Base-by-base conservation (phyloP, 2,113 vertebrate species). In the Melanerpes formicivorus region DNA sequence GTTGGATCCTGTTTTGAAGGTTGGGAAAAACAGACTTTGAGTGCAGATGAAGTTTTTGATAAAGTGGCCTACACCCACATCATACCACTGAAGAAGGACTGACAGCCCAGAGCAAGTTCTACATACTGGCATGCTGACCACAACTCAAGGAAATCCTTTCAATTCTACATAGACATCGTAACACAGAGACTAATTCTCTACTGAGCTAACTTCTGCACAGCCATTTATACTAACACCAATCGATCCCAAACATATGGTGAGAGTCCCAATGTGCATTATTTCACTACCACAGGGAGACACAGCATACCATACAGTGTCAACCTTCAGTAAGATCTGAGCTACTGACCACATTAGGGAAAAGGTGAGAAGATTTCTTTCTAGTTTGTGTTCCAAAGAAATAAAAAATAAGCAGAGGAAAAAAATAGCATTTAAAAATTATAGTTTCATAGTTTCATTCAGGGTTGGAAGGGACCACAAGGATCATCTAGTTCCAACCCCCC, bases 101-200 rank as follows among this genome's bases (percentile, higher is more conserved):
- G 71, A 55, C 29, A 76, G 64, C 37, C 12, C 50, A 72, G 48
- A 80, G 50, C 25, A 80, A 37, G 48, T 69, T 86, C 25, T 54
- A 23, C 27, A 6, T 19, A 48, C 0, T 0, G 29, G 70, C 30
- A 34, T 1, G 1, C 56, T 88, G 40, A 63, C 37, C 18, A 78
- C 26, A 78, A 6, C 14, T 78, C 42, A 52, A 18, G 37, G 44
- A 87, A 82, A 84, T 48, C 12, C 25, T 67, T 58, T 87, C 30
- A 48, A 32, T 83, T 58, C 37, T 37, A 21, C 27, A 6, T 2
- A 37, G 63, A 14, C 8, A 78, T 37, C 56, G 74, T 65, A 50
- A 44, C 46, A 65, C 3, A 50, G 56, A 80, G 59, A 90, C 77
- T 40, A 40, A 50, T 71, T 80, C n/a, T 70, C 40, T 74, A 3